A percentile compares a stretch with the other conserved stretches of the same genome.
phyloP scores from a whole-genome alignment of 2,797 vertebrate species.

The Ptychobarbus kaznakovi region DNA sequence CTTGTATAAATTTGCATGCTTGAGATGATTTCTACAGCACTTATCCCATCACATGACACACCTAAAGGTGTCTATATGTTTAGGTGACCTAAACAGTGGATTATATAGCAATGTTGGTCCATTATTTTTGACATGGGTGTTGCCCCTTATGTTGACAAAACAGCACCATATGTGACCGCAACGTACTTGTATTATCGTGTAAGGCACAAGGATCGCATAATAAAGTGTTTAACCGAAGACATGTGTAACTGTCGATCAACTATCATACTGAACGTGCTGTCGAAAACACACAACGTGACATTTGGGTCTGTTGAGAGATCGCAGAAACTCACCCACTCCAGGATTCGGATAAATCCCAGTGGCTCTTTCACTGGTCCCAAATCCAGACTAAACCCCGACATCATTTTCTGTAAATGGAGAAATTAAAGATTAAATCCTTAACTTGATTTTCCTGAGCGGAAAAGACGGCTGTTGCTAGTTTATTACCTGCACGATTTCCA shows the following conservation, averaged over 20 bases:
- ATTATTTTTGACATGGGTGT: constrained; percentile 31
- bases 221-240: background rate
- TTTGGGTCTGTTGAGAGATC: background rate
- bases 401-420: constrained; percentile 65
- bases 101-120: background rate
- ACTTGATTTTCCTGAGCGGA: background rate
- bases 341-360: constrained; percentile 79
- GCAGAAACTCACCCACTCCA: constrained; percentile 78
- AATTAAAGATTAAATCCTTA: background rate
- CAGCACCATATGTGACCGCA: constrained; percentile 22
- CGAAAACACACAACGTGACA: background rate
- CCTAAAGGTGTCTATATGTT: background rate
- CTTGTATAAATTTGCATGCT: constrained; percentile 37
- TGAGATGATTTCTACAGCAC: background rate
- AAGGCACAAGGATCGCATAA: background rate
- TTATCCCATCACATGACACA: background rate
- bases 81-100: background rate
- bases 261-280: background rate
- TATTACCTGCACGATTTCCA: constrained; percentile 58
- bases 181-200: background rate
- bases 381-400: constrained; percentile 74
- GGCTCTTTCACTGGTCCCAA: constrained; percentile 81
- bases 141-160: constrained; percentile 32
- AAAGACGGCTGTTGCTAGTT: background rate
- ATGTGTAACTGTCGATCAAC: too few relatives aligned